Evolutionary conservation across 2,797 vertebrate genomes (phyloP).

Genomic region (Artibeus lituratus): DNA sequence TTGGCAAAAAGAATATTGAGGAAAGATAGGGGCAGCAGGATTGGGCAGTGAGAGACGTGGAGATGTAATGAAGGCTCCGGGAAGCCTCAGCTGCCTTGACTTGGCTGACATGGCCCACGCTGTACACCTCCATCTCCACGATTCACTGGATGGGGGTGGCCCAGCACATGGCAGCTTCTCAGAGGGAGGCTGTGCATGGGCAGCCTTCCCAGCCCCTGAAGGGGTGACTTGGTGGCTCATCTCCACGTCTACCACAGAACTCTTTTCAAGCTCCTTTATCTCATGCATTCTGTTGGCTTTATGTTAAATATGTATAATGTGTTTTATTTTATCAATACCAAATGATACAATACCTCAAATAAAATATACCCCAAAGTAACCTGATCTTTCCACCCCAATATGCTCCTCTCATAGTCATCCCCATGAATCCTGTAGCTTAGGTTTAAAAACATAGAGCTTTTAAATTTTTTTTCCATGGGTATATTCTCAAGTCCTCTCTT

Average conservation of each 20-base stretch:
- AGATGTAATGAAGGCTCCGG: not conserved
- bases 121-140: too few species aligned
- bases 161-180: not conserved
- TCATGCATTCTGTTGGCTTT: not conserved
- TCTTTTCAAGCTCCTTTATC: not conserved
- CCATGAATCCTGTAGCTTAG: not conserved
- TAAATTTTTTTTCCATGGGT: too few species aligned
- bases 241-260: not conserved
- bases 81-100: not conserved
- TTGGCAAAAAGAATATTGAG: not conserved
- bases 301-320: not conserved
- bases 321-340: not conserved
- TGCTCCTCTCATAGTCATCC: not conserved
- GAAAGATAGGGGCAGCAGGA: not conserved
- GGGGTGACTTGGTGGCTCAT: too few species aligned
- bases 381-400: not conserved
- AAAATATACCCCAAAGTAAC: not conserved
- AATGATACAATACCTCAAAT: not conserved
- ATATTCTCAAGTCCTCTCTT: not conserved
- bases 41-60: not conserved
- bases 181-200: not conserved
- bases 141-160: not conserved
- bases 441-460: not conserved
- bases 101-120: not conserved
- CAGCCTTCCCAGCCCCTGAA: not conserved